A percentile compares a stretch with the other conserved stretches of the same genome.
Conservation (phyloP, 2,797 vertebrate genomes). For the Hipposideros larvatus region DNA sequence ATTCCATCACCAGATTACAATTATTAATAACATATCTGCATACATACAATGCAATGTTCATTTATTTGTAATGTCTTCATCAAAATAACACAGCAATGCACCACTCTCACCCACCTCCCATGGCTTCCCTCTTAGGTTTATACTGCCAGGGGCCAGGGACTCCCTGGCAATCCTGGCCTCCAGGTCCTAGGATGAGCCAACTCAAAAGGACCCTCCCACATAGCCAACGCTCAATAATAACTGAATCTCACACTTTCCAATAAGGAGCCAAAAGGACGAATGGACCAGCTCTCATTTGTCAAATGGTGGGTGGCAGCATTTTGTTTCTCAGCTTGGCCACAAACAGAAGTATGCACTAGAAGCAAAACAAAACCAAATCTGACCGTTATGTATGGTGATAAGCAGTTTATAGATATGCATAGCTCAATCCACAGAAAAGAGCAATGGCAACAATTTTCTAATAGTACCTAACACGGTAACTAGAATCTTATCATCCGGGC, state of each 20-base stretch:
- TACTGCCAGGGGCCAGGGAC: background rate
- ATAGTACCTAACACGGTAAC: background rate
- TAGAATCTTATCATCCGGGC: background rate
- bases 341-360: background rate
- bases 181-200: too few species aligned
- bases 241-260: background rate
- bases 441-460: background rate
- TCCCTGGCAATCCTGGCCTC: background rate
- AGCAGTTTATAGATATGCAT: background rate
- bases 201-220: background rate
- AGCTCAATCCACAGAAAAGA: background rate
- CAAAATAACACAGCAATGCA: background rate
- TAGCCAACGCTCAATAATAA: background rate
- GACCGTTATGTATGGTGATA: too few species aligned
- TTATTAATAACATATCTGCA: background rate
- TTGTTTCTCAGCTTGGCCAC: background rate
- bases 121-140: background rate
- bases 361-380: background rate
- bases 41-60: background rate
- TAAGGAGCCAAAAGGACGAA: background rate
- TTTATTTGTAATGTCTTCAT: background rate
- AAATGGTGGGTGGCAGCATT: background rate
- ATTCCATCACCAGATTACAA: background rate
- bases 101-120: background rate
- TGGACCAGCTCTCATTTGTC: background rate